Evolutionary conservation across 2,888 invertebrate genomes (phyloP).

Genomic region (Drosophila setosimentum): DNA sequence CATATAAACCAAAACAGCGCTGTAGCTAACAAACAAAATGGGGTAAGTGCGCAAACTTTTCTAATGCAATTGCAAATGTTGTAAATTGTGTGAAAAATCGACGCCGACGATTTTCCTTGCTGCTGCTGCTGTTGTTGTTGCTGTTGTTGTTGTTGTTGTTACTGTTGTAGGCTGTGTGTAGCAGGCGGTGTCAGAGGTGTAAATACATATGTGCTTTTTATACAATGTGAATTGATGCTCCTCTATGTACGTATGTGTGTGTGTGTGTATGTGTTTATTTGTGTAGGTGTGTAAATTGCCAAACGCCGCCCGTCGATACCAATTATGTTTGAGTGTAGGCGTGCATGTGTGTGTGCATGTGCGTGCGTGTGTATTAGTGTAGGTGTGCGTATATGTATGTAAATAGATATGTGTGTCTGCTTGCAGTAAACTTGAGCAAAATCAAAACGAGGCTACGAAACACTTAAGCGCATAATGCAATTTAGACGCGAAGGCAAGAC

Average conservation of each 20-base stretch:
- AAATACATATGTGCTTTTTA: slow-evolving; percentile 52
- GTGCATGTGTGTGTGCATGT: slow-evolving; percentile 32
- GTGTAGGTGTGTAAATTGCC: slow-evolving; percentile 25
- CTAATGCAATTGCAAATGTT: slow-evolving; percentile 24
- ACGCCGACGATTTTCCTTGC: slow-evolving; percentile 63
- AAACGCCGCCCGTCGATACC: slow-evolving; percentile 41
- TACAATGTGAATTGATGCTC: slow-evolving; percentile 57
- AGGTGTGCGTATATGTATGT: slow-evolving; percentile 29
- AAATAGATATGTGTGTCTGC: slow-evolving; percentile 30
- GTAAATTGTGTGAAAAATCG: slow-evolving; percentile 73
- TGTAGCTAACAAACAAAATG: slow-evolving; percentile 58
- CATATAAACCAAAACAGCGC: slow-evolving; percentile 45
- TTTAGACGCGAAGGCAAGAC: slow-evolving; percentile 64
- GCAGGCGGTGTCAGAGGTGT: slow-evolving; percentile 63
- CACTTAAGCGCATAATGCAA: slow-evolving; percentile 78
- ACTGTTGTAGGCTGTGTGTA: slow-evolving; percentile 46
- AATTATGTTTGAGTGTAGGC: slow-evolving; percentile 38
- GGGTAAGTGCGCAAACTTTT: slow-evolving; percentile 57
- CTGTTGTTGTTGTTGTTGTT: slow-evolving; percentile 31
- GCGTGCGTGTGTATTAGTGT: slow-evolving; percentile 32
- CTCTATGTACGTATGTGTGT: background rate
- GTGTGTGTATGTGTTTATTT: slow-evolving; percentile 32
- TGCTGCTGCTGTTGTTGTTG: slow-evolving; percentile 16
- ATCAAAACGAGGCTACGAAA: slow-evolving; percentile 72
- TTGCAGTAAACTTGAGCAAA: slow-evolving; percentile 70